A percentile compares a stretch with the other conserved stretches of the same genome.
These are phyloP conservation scores for Chinchilla lanigera DNA, from an alignment of 2,113 vertebrate genomes.

Conservation along the genomic window DNA sequence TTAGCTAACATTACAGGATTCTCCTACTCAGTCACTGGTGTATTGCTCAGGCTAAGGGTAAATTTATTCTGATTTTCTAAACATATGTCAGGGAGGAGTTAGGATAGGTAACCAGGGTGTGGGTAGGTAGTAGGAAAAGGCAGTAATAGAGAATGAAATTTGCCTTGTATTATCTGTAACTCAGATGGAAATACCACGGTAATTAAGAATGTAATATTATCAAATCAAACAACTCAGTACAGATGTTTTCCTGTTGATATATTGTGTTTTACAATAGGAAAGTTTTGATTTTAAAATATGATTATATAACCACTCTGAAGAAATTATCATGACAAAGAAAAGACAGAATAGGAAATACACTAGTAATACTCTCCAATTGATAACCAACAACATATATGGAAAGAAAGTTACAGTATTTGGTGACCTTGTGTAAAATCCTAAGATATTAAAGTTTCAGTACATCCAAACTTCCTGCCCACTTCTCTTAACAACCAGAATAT, in stretches of 20 bases:
- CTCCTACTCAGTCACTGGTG: not conserved
- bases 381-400: not conserved
- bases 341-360: not conserved
- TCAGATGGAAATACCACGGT: not conserved
- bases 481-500: not conserved
- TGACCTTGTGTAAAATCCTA: not conserved
- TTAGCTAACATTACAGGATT: not conserved
- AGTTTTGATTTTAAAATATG: slow-evolving; percentile 37
- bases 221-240: not conserved
- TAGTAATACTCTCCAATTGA: not conserved
- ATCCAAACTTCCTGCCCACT: not conserved
- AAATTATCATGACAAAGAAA: not conserved
- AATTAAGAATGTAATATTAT: not conserved
- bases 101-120: not conserved
- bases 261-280: not conserved
- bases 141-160: not conserved
- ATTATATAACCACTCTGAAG: not conserved
- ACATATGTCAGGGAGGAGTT: not conserved
- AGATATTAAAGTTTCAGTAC: not conserved
- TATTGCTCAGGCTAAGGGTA: not conserved
- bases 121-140: not conserved
- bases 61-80: slow-evolving; percentile 55
- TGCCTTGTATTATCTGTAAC: not conserved
- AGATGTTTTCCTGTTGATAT: not conserved
- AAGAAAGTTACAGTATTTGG: not conserved